These are phyloP conservation scores for Morelia viridis DNA, from an alignment of 2,797 vertebrate species.

Conservation along the genomic window DNA sequence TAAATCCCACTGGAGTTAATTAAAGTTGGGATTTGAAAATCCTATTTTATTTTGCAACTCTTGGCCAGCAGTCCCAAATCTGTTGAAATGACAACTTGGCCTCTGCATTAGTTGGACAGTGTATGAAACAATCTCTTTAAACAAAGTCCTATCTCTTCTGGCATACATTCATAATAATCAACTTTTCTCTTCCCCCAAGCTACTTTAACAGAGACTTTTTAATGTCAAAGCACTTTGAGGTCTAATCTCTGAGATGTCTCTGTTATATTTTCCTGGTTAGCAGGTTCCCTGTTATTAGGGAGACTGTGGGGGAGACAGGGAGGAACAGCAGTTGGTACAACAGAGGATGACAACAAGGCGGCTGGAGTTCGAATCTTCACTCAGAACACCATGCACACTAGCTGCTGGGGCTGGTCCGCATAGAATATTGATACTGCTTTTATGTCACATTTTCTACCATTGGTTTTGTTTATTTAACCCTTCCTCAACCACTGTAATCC, in stretches of 20 bases:
- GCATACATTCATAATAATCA: neutral
- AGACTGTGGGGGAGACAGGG: neutral
- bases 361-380: no score
- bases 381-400: no score
- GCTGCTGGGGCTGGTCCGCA: no score
- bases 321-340: neutral
- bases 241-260: neutral
- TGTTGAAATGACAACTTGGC: slow-evolving; percentile 5
- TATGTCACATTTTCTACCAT: no score
- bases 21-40: slow-evolving; percentile 11
- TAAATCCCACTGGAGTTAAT: neutral
- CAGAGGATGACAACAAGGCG: neutral
- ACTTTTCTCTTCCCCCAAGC: neutral
- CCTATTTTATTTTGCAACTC: slow-evolving; percentile 7
- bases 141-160: neutral
- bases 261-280: neutral
- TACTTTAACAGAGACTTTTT: neutral
- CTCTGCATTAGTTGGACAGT: neutral
- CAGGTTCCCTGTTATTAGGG: neutral
- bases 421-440: no score
- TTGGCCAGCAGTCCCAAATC: slow-evolving; percentile 1
- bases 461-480: neutral
- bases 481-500: neutral
- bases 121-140: neutral
- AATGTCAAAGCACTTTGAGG: neutral